Evolutionary conservation across 2,888 invertebrate genomes (phyloP).

Genomic region (Drosophila helvetica): DNA sequence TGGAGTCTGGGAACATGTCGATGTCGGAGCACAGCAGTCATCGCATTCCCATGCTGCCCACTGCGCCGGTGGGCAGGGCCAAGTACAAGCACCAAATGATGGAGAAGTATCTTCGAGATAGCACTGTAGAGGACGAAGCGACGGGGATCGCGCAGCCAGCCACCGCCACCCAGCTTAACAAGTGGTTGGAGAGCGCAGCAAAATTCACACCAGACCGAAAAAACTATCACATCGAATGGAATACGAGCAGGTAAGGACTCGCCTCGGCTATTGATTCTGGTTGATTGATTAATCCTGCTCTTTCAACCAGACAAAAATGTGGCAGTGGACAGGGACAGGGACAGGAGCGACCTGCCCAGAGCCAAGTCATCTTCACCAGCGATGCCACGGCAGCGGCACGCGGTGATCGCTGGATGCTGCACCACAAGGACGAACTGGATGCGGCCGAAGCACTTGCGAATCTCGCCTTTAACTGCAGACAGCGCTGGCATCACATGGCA

Average conservation of each 20-base stretch:
- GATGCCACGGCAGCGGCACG: constrained; percentile 49
- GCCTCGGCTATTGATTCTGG: neutral
- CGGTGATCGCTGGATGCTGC: constrained; percentile 79
- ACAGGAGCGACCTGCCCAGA: constrained; percentile 51
- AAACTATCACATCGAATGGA: constrained; percentile 89
- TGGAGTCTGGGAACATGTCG: constrained; percentile 43
- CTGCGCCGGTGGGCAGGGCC: constrained; percentile 64
- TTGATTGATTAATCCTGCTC: neutral
- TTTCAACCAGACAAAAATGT: constrained; percentile 71
- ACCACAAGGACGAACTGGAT: constrained; percentile 90
- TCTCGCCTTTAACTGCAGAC: constrained; percentile 85
- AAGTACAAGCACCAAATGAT: constrained; percentile 87
- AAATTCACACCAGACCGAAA: constrained; percentile 89
- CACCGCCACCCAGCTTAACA: constrained; percentile 87
- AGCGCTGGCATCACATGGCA: constrained; percentile 76
- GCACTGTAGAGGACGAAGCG: constrained; percentile 22
- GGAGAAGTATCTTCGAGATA: constrained; percentile 86
- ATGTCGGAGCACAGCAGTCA: constrained; percentile 17
- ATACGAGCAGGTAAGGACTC: constrained; percentile 74
- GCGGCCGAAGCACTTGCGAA: constrained; percentile 90
- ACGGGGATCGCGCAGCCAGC: constrained; percentile 60
- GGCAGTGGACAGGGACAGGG: constrained; percentile 23
- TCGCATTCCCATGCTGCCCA: constrained; percentile 55
- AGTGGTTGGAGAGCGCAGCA: constrained; percentile 91
- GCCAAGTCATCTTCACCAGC: constrained; percentile 56